phyloP scores from a whole-genome alignment of 2,888 invertebrate species.

The Sussaba pulchella region DNA sequence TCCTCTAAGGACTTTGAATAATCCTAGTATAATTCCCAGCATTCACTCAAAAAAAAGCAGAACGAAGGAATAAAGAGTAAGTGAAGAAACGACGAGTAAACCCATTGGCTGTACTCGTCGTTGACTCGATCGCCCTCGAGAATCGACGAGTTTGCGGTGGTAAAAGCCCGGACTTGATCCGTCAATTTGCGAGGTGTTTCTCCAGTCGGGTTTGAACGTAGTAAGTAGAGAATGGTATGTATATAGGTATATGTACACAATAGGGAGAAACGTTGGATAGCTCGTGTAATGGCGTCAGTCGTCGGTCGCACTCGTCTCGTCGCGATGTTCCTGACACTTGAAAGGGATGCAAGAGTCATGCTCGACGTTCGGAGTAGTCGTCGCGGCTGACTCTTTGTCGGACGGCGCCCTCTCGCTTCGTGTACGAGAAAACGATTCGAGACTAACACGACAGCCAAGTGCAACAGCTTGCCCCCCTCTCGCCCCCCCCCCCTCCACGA shows the following conservation, averaged over 20 bases:
- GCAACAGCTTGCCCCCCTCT: constrained; percentile 41
- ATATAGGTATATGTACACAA: constrained; percentile 39
- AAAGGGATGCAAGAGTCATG: constrained; percentile 76
- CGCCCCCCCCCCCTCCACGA: constrained; percentile 18
- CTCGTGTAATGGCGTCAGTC: constrained; percentile 69
- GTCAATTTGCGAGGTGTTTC: constrained; percentile 68
- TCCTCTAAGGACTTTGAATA: too few relatives aligned
- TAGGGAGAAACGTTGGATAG: constrained; percentile 55
- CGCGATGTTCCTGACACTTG: constrained; percentile 71
- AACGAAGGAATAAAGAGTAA: constrained; percentile 20
- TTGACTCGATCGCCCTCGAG: constrained; percentile 35
- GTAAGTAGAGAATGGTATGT: constrained; percentile 35
- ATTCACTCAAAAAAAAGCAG: not conserved
- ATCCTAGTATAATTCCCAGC: too few relatives aligned
- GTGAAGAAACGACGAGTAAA: constrained; percentile 13
- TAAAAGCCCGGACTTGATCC: constrained; percentile 66
- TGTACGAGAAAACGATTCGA: constrained; percentile 59
- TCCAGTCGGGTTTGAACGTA: constrained; percentile 30
- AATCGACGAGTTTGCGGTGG: constrained; percentile 54
- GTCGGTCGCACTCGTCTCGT: constrained; percentile 58
- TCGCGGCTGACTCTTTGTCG: constrained; percentile 64
- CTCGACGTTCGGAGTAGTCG: constrained; percentile 66
- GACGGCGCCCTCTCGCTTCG: constrained; percentile 54
- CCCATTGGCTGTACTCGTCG: constrained; percentile 31
- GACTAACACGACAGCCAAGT: constrained; percentile 57